Percentiles rank a stretch among this genome's conserved stretches.
These are phyloP conservation scores for Rhynchotus rufescens DNA, from an alignment of 2,797 vertebrate species.

Conservation along the genomic window DNA sequence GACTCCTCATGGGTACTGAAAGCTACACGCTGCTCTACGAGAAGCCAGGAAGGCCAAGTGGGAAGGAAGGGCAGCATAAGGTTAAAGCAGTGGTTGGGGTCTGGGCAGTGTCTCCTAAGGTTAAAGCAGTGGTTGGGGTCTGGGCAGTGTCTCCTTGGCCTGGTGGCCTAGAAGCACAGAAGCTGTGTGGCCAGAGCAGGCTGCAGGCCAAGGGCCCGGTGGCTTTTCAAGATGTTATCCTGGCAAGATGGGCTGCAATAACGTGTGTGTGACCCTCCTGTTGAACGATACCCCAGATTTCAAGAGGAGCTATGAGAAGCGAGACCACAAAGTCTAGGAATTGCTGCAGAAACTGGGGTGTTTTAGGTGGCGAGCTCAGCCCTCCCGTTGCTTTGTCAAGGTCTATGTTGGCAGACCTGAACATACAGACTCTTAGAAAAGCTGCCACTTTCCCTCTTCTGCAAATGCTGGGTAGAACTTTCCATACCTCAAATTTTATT, in stretches of 20 bases:
- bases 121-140: background rate
- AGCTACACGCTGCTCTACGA: background rate
- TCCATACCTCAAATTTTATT: background rate
- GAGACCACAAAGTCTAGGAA: background rate
- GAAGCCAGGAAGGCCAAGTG: background rate
- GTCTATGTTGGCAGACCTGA: fast-evolving
- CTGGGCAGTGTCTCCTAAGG: fast-evolving
- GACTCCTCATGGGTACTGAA: background rate
- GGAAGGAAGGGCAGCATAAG: background rate
- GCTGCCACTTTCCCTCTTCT: background rate
- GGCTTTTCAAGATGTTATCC: background rate
- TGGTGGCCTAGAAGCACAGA: background rate
- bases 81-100: background rate
- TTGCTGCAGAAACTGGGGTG: background rate
- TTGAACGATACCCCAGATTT: background rate
- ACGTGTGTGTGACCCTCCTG: fast-evolving
- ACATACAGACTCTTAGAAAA: background rate
- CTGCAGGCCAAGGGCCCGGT: background rate
- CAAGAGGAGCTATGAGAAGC: background rate
- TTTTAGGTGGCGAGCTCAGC: background rate
- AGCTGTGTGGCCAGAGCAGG: background rate
- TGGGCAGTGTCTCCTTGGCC: fast-evolving
- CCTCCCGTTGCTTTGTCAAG: background rate
- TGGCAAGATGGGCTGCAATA: background rate
- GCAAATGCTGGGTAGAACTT: background rate